These are phyloP conservation scores for Pseudanteris insignis DNA, from an alignment of 2,888 invertebrate species.

Conservation along the genomic window DNA sequence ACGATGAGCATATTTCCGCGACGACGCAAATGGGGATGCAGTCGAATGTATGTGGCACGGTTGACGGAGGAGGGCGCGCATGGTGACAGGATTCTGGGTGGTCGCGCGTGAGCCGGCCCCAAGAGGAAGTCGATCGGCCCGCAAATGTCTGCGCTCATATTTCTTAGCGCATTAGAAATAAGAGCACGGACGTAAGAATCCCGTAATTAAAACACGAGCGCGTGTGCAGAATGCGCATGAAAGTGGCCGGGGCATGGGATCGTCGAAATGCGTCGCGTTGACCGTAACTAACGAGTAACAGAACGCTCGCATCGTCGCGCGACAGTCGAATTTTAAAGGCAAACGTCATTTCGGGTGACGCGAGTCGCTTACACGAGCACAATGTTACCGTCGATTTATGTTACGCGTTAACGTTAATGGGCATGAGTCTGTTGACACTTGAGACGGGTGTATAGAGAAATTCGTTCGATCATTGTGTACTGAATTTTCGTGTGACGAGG, in stretches of 20 bases:
- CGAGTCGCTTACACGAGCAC: too few species aligned
- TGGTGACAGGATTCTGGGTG: slow-evolving; percentile 66
- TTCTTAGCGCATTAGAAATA: slow-evolving; percentile 56
- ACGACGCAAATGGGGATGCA: slow-evolving; percentile 22
- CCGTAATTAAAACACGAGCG: slow-evolving; percentile 33
- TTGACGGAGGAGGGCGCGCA: slow-evolving; percentile 47
- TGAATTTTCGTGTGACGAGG: too few species aligned
- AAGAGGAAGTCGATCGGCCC: slow-evolving; percentile 57
- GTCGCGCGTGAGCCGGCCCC: slow-evolving; percentile 56
- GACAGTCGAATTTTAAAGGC: too few species aligned
- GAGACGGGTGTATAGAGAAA: too few species aligned
- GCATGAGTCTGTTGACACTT: too few species aligned
- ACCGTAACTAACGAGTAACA: slow-evolving; percentile 40
- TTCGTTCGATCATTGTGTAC: too few species aligned
- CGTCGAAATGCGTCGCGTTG: slow-evolving; percentile 31
- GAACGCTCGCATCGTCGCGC: slow-evolving; percentile 2
- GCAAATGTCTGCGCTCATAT: slow-evolving; percentile 56
- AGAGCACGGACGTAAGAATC: slow-evolving; percentile 37
- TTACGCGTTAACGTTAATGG: too few species aligned
- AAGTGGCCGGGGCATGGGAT: slow-evolving; percentile 15
- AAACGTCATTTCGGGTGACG: too few species aligned
- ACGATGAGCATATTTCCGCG: slow-evolving; percentile 40
- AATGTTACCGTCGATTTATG: too few species aligned
- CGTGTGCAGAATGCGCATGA: slow-evolving; percentile 11
- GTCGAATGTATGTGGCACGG: slow-evolving; percentile 32